Conservation (phyloP, 2,888 invertebrate genomes). For the Idaea aversata region DNA sequence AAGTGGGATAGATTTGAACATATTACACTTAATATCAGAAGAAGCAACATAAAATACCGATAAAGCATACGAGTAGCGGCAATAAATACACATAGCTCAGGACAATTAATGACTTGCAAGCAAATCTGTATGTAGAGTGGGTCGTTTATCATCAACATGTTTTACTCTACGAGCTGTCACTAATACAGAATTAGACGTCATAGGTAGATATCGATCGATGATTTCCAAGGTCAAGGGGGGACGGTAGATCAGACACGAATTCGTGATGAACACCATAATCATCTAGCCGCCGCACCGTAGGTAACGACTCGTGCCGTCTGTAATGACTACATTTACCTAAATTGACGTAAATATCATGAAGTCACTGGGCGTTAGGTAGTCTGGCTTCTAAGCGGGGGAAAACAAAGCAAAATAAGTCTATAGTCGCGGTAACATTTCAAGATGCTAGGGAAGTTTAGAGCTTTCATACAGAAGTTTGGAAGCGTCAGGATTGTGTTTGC, state of each 20-base stretch:
- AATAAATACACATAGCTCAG: conserved; percentile 22
- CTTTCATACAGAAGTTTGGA: conserved; percentile 1
- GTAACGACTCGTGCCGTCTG: conserved; percentile 37
- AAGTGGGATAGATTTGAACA: not conserved
- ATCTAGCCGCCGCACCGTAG: conserved; percentile 34
- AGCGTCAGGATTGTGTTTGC: conserved; percentile 8
- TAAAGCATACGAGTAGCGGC: not conserved
- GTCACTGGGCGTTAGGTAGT: conserved; percentile 26
- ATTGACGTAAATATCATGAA: conserved; percentile 24
- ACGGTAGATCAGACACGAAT: conserved; percentile 31
- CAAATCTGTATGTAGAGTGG: conserved; percentile 35
- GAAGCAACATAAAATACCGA: conserved; percentile 4
- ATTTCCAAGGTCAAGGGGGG: conserved; percentile 64
- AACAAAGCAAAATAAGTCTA: conserved; percentile 23
- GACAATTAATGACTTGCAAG: conserved; percentile 37
- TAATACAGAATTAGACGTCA: conserved; percentile 35
- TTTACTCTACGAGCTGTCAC: conserved; percentile 30
- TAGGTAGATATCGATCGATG: conserved; percentile 56
- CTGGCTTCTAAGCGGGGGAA: conserved; percentile 17
- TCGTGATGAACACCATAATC: conserved; percentile 41
- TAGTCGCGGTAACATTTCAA: conserved; percentile 17
- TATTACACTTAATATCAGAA: not conserved
- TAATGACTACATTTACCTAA: conserved; percentile 39
- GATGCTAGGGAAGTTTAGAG: conserved; percentile 18
- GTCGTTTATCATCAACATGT: conserved; percentile 48